A percentile compares a stretch with the other conserved stretches of the same genome.
Conservation (phyloP, 2,888 invertebrate genomes). For the Griposia aprilina region DNA sequence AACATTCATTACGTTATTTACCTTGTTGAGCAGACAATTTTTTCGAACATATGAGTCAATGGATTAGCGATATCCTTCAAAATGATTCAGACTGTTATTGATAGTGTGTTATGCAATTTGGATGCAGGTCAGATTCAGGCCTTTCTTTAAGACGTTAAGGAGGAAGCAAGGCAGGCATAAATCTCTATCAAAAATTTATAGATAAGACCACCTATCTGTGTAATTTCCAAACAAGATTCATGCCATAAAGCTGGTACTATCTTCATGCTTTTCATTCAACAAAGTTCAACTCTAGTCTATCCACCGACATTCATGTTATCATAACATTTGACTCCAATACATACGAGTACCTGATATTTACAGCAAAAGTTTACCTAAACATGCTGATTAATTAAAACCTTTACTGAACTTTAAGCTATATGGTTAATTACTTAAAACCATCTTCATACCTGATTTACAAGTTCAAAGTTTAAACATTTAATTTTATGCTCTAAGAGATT, state of each 20-base stretch:
- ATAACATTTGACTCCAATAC: neutral
- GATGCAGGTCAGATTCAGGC: neutral
- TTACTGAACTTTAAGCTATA: constrained; percentile 39
- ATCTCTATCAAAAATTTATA: too few species aligned
- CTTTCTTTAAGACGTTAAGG: neutral
- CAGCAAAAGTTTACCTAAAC: constrained; percentile 27
- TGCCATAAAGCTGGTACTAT: neutral
- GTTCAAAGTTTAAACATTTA: constrained; percentile 24
- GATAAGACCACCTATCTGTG: neutral
- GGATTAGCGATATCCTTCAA: too few species aligned
- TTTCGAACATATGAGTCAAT: too few species aligned
- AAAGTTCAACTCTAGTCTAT: neutral
- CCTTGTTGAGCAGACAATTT: too few species aligned
- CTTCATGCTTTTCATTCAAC: neutral
- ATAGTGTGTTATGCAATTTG: too few species aligned
- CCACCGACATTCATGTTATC: neutral
- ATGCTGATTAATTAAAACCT: constrained; percentile 38
- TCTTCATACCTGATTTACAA: constrained; percentile 12
- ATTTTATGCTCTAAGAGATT: constrained; percentile 20
- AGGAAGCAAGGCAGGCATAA: neutral
- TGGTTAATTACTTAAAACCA: constrained; percentile 54
- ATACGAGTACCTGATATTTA: constrained; percentile 15
- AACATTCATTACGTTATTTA: too few species aligned
- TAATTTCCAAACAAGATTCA: neutral
- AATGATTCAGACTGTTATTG: too few species aligned